Evolutionary conservation across 2,113 vertebrate genomes (phyloP).

Genomic region (Vimba vimba): DNA sequence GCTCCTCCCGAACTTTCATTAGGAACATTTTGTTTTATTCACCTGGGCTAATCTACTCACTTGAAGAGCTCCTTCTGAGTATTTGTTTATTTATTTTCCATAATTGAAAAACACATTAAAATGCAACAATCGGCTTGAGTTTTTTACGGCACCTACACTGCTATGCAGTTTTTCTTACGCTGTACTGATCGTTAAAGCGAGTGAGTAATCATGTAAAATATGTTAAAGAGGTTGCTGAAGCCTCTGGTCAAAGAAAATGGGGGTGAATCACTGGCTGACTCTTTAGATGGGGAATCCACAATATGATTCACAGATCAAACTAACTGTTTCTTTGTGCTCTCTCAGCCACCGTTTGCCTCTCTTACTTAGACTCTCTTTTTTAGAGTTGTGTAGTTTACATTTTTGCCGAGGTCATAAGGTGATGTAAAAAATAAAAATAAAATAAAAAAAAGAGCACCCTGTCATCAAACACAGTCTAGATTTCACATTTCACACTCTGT

Average conservation of each 20-base stretch:
- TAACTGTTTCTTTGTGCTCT: constrained; percentile 44
- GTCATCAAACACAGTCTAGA: background rate
- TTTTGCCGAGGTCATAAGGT: background rate
- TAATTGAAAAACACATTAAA: background rate
- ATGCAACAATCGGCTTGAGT: background rate
- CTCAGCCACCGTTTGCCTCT: constrained; percentile 21
- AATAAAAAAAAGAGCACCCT: background rate
- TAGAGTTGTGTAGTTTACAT: background rate
- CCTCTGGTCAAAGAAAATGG: constrained; percentile 32
- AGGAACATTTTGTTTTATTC: background rate
- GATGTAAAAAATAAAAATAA: background rate
- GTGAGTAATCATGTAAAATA: background rate
- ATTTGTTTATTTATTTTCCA: background rate
- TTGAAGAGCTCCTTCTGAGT: background rate
- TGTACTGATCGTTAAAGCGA: background rate
- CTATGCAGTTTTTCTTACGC: background rate
- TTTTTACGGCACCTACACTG: background rate
- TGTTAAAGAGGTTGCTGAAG: background rate
- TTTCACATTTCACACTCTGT: background rate
- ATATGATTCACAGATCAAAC: constrained; percentile 67
- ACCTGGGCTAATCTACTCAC: background rate
- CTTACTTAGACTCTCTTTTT: constrained; percentile 7
- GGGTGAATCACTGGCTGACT: constrained; percentile 65
- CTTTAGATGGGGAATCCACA: constrained; percentile 65
- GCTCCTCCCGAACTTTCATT: background rate